A percentile compares a stretch with the other conserved stretches of the same genome.
Evolutionary conservation across 2,888 invertebrate species (phyloP).

Genomic region (Caenorhabditis sp.): DNA sequence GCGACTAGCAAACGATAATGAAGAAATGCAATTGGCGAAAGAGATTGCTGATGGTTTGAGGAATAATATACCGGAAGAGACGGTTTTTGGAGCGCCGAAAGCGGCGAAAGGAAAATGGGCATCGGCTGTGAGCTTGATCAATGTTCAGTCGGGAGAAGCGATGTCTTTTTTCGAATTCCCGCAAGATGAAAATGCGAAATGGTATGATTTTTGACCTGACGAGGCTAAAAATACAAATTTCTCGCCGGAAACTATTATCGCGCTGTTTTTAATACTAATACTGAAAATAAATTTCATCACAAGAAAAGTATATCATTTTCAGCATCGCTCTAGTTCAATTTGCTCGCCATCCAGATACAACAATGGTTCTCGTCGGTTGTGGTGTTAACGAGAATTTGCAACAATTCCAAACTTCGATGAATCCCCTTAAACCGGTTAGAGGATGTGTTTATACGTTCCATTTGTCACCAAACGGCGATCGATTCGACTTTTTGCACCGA

Average conservation of each 20-base stretch:
- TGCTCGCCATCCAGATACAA: slow-evolving; percentile 77
- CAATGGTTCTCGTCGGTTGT: slow-evolving; percentile 84
- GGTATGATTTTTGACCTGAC: slow-evolving; percentile 75
- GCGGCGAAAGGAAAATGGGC: slow-evolving; percentile 80
- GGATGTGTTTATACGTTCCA: slow-evolving; percentile 71
- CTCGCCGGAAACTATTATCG: too few species aligned
- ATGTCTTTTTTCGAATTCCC: slow-evolving; percentile 83
- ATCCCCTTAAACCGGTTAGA: slow-evolving; percentile 31
- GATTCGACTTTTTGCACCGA: slow-evolving; percentile 89
- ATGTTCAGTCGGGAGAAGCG: slow-evolving; percentile 84
- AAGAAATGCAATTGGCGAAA: slow-evolving; percentile 89
- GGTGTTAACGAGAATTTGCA: slow-evolving; percentile 88
- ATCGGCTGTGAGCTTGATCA: slow-evolving; percentile 83
- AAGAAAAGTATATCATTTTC: too few species aligned
- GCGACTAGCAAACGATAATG: slow-evolving; percentile 88
- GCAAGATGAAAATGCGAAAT: slow-evolving; percentile 95
- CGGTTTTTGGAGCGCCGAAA: slow-evolving; percentile 91
- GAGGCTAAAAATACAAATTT: too few species aligned
- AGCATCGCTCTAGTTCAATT: slow-evolving; percentile 82
- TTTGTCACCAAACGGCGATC: slow-evolving; percentile 78
- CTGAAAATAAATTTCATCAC: too few species aligned
- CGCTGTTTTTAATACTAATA: too few species aligned
- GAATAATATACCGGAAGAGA: slow-evolving; percentile 89
- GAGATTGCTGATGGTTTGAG: slow-evolving; percentile 97
- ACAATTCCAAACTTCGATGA: slow-evolving; percentile 75